Evolutionary conservation across 2,113 vertebrate species (phyloP).

Genomic region (Elanoides forficatus): DNA sequence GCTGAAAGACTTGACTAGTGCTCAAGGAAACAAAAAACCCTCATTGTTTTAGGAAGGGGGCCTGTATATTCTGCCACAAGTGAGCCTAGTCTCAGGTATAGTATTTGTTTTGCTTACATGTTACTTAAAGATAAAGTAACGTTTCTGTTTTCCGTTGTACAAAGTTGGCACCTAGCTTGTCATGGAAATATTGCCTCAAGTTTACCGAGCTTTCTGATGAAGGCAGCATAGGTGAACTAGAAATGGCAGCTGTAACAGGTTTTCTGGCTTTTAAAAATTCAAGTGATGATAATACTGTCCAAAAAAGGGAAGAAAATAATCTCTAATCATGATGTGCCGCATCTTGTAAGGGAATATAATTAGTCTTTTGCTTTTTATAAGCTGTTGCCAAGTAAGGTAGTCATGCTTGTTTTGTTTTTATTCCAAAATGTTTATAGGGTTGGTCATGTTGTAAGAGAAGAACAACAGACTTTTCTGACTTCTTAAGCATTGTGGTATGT

Average conservation of each 20-base stretch:
- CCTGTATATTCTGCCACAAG: background rate
- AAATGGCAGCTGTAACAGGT: background rate
- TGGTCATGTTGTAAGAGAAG: conserved; percentile 98
- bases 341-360: background rate
- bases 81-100: background rate
- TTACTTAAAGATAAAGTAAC: background rate
- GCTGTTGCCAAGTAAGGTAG: background rate
- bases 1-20: background rate
- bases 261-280: background rate
- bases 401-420: conserved; percentile 7
- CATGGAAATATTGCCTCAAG: background rate
- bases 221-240: background rate
- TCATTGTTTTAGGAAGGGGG: background rate
- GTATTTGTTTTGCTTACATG: background rate
- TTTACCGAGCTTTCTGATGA: background rate
- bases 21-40: background rate
- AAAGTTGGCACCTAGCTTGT: background rate
- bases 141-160: background rate
- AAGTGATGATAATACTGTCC: background rate
- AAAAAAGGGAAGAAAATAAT: background rate
- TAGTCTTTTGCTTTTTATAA: background rate
- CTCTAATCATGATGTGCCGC: background rate
- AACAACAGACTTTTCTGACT: conserved; percentile 97
- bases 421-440: conserved; percentile 75
- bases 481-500: conserved; percentile 93